Evolutionary conservation across 1,140 invertebrate genomes (phyloP).

Genomic region (Coboldia fuscipes): DNA sequence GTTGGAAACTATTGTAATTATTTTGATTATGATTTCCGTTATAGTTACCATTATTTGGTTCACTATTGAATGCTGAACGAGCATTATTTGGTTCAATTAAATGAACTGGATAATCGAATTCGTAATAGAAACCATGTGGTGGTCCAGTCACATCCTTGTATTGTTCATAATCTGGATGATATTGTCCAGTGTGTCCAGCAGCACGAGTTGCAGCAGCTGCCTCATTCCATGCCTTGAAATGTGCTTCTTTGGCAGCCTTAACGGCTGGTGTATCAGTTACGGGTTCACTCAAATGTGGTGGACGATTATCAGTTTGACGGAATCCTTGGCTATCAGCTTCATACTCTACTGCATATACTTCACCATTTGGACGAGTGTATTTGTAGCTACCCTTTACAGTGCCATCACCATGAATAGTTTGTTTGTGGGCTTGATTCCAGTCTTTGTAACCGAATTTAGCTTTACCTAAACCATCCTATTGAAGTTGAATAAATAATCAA

Average conservation of each 20-base stretch:
- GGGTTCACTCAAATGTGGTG: slow-evolving; percentile 29
- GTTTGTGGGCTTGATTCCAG: slow-evolving; percentile 35
- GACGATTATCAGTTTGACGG: slow-evolving; percentile 41
- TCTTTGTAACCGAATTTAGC: slow-evolving; percentile 38
- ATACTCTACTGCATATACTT: slow-evolving; percentile 27
- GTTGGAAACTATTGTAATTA: too few relatives aligned
- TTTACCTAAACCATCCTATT: slow-evolving; percentile 29
- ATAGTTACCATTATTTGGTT: too few relatives aligned
- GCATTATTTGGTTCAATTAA: too few relatives aligned
- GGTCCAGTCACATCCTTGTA: slow-evolving; percentile 23
- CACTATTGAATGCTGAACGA: too few relatives aligned
- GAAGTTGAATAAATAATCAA: not conserved
- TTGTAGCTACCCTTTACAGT: slow-evolving; percentile 18
- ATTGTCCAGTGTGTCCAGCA: slow-evolving; percentile 6
- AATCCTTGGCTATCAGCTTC: slow-evolving; percentile 38
- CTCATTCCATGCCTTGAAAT: slow-evolving; percentile 35
- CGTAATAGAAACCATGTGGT: slow-evolving; percentile 42
- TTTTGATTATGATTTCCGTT: too few relatives aligned
- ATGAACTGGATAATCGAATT: slow-evolving; percentile 37
- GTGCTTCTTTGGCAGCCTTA: slow-evolving; percentile 31
- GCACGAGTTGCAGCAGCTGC: slow-evolving; percentile 27
- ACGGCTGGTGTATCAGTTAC: slow-evolving; percentile 34
- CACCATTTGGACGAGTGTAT: slow-evolving; percentile 18
- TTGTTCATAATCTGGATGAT: slow-evolving; percentile 3
- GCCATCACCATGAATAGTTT: slow-evolving; percentile 16